These are phyloP conservation scores for Lithophane ornitopus DNA, from an alignment of 2,888 invertebrate species.

Conservation along the genomic window DNA sequence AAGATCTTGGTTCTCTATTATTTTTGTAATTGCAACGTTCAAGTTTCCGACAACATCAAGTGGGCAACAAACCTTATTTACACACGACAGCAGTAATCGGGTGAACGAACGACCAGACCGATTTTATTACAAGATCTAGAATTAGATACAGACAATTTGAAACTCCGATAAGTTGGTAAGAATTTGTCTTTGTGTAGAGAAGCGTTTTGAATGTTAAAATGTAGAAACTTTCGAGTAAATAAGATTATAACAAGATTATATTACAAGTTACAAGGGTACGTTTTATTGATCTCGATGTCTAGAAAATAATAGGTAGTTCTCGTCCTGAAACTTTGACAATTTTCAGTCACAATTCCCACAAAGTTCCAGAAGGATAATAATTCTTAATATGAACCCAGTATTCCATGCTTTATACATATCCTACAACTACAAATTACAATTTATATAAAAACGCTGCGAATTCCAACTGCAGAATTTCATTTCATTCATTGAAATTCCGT, in stretches of 20 bases:
- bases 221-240: constrained; percentile 26
- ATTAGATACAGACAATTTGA: constrained; percentile 51
- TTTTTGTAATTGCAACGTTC: not conserved
- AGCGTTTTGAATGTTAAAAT: constrained; percentile 42
- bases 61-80: constrained; percentile 38
- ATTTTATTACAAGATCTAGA: constrained; percentile 59
- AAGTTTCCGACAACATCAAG: not conserved
- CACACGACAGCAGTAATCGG: constrained; percentile 31
- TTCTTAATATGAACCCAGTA: constrained; percentile 14
- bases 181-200: constrained; percentile 17
- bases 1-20: not conserved
- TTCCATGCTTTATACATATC: constrained; percentile 13
- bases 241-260: constrained; percentile 18
- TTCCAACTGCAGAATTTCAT: constrained; percentile 56
- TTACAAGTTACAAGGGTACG: constrained; percentile 2
- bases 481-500: constrained; percentile 63
- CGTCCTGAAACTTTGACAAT: constrained; percentile 25
- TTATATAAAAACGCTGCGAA: constrained; percentile 41
- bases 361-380: constrained; percentile 9
- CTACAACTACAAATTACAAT: constrained; percentile 41
- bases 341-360: not conserved
- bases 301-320: constrained; percentile 28
- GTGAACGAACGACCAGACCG: constrained; percentile 55
- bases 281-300: constrained; percentile 18
- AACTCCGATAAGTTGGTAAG: constrained; percentile 41